phyloP scores from a whole-genome alignment of 1,140 invertebrate species.

The Drosophila mauritiana region DNA sequence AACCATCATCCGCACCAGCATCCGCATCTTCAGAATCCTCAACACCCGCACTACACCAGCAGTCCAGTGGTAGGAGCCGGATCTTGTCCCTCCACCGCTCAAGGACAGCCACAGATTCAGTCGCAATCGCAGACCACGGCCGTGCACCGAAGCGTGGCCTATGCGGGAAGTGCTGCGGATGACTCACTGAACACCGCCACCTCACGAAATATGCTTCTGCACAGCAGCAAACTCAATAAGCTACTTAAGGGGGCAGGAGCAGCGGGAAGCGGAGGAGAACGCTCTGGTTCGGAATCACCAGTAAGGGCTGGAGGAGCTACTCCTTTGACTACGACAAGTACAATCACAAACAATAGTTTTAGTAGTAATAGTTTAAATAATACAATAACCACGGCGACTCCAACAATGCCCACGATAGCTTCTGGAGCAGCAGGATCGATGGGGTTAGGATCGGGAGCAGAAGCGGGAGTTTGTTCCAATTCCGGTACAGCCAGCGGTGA shows the following conservation, averaged over 20 bases:
- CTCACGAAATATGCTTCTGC: slow-evolving; percentile 84
- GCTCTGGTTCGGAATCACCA: slow-evolving; percentile 74
- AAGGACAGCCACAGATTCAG: slow-evolving; percentile 35
- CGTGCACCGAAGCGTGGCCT: slow-evolving; percentile 85
- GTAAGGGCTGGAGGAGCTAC: slow-evolving; percentile 44
- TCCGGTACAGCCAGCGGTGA: slow-evolving; percentile 44
- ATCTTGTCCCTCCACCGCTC: slow-evolving; percentile 74
- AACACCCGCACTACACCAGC: slow-evolving; percentile 59
- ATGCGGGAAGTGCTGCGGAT: slow-evolving; percentile 85
- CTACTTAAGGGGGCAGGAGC: slow-evolving; percentile 77
- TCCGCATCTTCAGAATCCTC: slow-evolving; percentile 59
- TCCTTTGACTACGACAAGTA: slow-evolving; percentile 80
- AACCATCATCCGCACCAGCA: slow-evolving; percentile 62
- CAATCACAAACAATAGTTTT: slow-evolving; percentile 85
- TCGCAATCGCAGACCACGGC: slow-evolving; percentile 75
- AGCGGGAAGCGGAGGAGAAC: slow-evolving; percentile 34
- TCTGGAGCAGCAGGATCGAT: slow-evolving; percentile 29
- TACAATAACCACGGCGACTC: slow-evolving; percentile 79
- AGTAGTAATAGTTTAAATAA: slow-evolving; percentile 84
- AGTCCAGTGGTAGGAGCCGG: slow-evolving; percentile 36
- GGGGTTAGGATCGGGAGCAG: slow-evolving; percentile 11
- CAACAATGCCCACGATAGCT: slow-evolving; percentile 74
- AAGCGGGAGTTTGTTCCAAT: slow-evolving; percentile 19
- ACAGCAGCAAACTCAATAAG: slow-evolving; percentile 85
- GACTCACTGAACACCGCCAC: slow-evolving; percentile 84